These are phyloP conservation scores for Nannoperca australis DNA, from an alignment of 2,797 vertebrate species.

Conservation along the genomic window DNA sequence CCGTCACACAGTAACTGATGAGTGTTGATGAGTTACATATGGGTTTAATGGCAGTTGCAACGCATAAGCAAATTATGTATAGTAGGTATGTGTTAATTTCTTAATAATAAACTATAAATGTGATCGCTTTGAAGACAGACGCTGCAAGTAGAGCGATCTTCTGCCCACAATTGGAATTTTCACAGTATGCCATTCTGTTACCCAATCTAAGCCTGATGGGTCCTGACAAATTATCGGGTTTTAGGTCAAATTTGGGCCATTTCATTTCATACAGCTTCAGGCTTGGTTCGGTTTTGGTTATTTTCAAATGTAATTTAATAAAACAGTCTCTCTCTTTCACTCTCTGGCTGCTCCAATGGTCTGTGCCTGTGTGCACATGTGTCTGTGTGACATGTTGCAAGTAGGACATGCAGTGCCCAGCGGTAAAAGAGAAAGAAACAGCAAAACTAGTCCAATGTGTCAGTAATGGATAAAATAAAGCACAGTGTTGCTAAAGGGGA, in stretches of 20 bases:
- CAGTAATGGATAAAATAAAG: slow-evolving; percentile 17
- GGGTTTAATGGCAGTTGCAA: slow-evolving; percentile 49
- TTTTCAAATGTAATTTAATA: slow-evolving; percentile 46
- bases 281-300: slow-evolving; percentile 32
- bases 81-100: slow-evolving; percentile 31
- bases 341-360: slow-evolving; percentile 7
- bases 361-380: slow-evolving; percentile 5
- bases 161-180: slow-evolving; percentile 4
- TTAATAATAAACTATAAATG: slow-evolving; percentile 8
- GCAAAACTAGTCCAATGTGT: neutral
- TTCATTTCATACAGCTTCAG: slow-evolving; percentile 29
- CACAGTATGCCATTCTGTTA: slow-evolving; percentile 12
- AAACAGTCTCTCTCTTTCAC: slow-evolving; percentile 11
- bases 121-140: slow-evolving; percentile 5
- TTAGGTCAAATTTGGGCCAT: slow-evolving; percentile 32
- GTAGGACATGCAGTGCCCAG: slow-evolving; percentile 5
- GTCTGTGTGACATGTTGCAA: slow-evolving; percentile 4
- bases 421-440: slow-evolving; percentile 11
- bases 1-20: slow-evolving; percentile 48
- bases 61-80: slow-evolving; percentile 34
- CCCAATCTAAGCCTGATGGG: slow-evolving; percentile 10
- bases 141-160: neutral
- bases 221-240: slow-evolving; percentile 50
- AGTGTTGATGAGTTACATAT: slow-evolving; percentile 68
- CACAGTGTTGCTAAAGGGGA: neutral